Evolutionary conservation across 2,888 invertebrate species (phyloP), one percentile per base, ranked within the genome.

Genomic region (Congeria kusceri): DNA sequence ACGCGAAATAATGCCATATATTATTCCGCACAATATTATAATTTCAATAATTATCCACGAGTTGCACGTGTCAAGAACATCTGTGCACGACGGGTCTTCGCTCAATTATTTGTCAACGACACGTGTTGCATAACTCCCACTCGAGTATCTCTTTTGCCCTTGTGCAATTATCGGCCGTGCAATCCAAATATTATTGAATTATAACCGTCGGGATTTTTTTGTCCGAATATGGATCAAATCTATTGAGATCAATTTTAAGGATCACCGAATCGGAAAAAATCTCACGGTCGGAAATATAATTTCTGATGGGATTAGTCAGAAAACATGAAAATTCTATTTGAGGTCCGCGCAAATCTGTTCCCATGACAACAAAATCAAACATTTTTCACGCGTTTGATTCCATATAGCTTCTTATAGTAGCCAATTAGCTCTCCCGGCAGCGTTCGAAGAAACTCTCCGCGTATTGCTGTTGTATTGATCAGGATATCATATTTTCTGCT

Each of bases 61-160:
- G 15, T 39, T 39, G 39, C 39, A 39, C 39, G 39, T 39, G 39
- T 39, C 39, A 39, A 39, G 39, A 39, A 11, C 39, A 39, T 39
- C 39, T 39, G 39, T 39, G 39, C 39, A 39, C 39, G 39, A 39
- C 11, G 9, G 3, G 9, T 1, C 39, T 39, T 39, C 39, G 39
- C 15, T 39, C 39, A 11, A 39, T 39, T 39, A 39, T 39, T 39
- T 39, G 39, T 39, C 39, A 39, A 39, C 39, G 39, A 53, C 53
- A 80, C 80, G 80, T 76, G 75, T 80, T 80, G 75, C 75, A 68
- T 75, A 76, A 80, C 72, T 67, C 75, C 25, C 53, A 27, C 67
- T 53, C 67, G 64, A 74, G 44, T 68, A 39, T 64, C 68, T 27
- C n/a, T n/a, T n/a, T 25, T 25, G 27, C 28, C 44, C 28, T 20